Base-by-base conservation (phyloP, 2,113 vertebrate genomes). In the Fregetta grallaria region DNA sequence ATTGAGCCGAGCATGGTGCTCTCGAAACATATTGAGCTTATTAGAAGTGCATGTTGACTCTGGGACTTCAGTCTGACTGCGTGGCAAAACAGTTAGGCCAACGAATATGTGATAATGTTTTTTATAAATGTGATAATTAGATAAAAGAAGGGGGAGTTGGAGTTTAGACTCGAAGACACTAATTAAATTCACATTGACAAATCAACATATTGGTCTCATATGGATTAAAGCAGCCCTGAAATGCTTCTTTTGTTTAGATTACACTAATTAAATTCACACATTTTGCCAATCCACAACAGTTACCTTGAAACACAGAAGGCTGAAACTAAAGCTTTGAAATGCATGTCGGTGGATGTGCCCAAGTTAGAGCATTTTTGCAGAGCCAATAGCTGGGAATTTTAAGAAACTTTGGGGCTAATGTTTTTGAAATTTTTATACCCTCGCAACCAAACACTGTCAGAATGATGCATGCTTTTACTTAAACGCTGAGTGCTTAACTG, bases 151-250 rank as follows among this genome's bases (percentile, higher is more conserved):
- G 68, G 50, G 42, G 58, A 93, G 95, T 95, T 94, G 88, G 92
- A 96, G 90, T 92, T 96, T 95, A 88, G 90, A 84, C 92, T 97
- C 1, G 40, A 97, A 98, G 96, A 97, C 86, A 68, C 91, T 98
- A 98, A 98, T 98, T 98, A 98, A 98, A 98, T 97, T 98, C 96
- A 94, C 97, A 98, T 97, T 96, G 97, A 93, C 94, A 98, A 97
- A 97, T 98, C 97, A 98, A 96, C 95, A 95, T 97, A 96, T 96
- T 97, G 97, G 96, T 97, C 96, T 98, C 93, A 36, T 93, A 97
- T 96, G 95, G 95, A 97, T 97, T 97, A 66, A 86, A 97, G 75
- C 63, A 85, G 90, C 87, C 96, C 94, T 93, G 91, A 97, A 96
- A 96, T 91, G 81, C 89, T 97, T 94, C 84, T 97, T 98, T 97